Conservation (phyloP, 1,140 invertebrate species). For the Plectrocnemia conspersa region DNA sequence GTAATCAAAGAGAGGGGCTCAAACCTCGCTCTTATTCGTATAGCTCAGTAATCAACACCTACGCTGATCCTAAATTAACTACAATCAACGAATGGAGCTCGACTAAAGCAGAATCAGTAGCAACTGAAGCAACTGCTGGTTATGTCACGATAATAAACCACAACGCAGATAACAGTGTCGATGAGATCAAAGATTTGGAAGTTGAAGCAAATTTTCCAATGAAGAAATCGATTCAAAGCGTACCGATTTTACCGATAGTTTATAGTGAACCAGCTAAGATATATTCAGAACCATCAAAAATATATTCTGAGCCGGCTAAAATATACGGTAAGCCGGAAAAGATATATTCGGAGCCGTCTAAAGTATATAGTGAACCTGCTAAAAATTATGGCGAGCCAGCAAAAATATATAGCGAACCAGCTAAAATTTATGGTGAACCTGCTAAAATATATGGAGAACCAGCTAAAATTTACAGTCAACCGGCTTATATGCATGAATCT, state of each 20-base stretch:
- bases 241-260: constrained; percentile 26
- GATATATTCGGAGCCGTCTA: constrained; percentile 48
- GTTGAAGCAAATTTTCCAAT: constrained; percentile 4
- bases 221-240: constrained; percentile 11
- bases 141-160: constrained; percentile 32
- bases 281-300: constrained; percentile 49
- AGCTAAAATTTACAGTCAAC: constrained; percentile 59
- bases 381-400: constrained; percentile 60
- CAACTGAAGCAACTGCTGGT: constrained; percentile 31
- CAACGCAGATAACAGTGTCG: constrained; percentile 25
- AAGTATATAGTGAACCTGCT: constrained; percentile 54
- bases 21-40: constrained; percentile 32
- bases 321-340: constrained; percentile 60
- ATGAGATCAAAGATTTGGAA: constrained; percentile 19
- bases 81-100: constrained; percentile 28
- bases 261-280: constrained; percentile 44
- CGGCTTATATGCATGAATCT: constrained; percentile 33
- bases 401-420: constrained; percentile 59
- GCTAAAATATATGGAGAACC: constrained; percentile 61
- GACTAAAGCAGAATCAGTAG: constrained; percentile 23
- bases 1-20: constrained; percentile 21
- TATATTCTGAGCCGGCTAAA: constrained; percentile 55
- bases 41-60: constrained; percentile 33
- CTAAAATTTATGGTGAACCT: constrained; percentile 61
- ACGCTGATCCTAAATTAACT: constrained; percentile 23